Conservation (phyloP, 2,888 invertebrate species). For the Laothoe populi region DNA sequence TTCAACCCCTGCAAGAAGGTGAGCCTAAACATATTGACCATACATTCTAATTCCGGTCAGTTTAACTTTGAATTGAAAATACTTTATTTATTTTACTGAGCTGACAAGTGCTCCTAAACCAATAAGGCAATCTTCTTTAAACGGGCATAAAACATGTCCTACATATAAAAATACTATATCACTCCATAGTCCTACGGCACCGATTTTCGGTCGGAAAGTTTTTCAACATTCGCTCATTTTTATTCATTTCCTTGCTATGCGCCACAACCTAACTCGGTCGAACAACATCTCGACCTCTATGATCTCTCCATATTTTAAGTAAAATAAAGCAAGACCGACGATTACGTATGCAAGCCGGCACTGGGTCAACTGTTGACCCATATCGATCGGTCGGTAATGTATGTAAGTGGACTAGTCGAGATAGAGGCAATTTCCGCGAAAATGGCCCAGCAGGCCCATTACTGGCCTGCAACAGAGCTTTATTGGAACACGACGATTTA, state of each 20-base stretch:
- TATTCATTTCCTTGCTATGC: slow-evolving; percentile 13
- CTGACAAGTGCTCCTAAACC: too few species aligned
- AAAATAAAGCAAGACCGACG: slow-evolving; percentile 28
- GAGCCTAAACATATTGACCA: too few species aligned
- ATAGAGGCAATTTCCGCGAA: slow-evolving; percentile 29
- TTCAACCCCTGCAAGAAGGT: too few species aligned
- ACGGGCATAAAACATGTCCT: neutral
- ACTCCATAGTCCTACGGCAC: neutral
- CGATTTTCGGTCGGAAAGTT: neutral
- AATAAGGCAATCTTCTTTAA: too few species aligned
- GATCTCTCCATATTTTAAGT: slow-evolving; percentile 25
- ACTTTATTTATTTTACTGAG: too few species aligned
- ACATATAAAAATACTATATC: neutral
- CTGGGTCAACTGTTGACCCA: slow-evolving; percentile 28
- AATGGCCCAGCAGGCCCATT: slow-evolving; percentile 25
- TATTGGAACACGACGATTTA: slow-evolving; percentile 20
- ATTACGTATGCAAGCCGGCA: slow-evolving; percentile 29
- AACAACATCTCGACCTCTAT: slow-evolving; percentile 8
- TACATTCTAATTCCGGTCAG: too few species aligned
- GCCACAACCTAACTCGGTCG: slow-evolving; percentile 16
- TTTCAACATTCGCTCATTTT: neutral
- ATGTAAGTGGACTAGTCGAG: slow-evolving; percentile 30
- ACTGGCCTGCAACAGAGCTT: slow-evolving; percentile 25
- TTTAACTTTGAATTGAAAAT: too few species aligned
- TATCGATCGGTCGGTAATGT: slow-evolving; percentile 31